Conservation (phyloP, 2,888 invertebrate genomes). For the Crossocerus cetratus region DNA sequence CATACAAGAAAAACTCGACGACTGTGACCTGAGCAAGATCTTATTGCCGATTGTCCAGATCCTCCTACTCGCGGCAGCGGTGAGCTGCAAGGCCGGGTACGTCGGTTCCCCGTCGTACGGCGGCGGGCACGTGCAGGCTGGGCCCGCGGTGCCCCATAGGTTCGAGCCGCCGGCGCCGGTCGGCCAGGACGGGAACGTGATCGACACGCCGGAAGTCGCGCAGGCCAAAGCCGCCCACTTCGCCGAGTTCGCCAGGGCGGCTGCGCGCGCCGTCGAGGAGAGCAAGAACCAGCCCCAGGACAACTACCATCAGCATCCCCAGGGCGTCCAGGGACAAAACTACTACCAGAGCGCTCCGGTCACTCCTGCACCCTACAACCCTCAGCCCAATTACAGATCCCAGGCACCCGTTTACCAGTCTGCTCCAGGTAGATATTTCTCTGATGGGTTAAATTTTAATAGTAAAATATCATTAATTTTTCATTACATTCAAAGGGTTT, state of each 20-base stretch:
- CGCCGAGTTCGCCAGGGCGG: constrained; percentile 73
- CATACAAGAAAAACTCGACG: too few relatives aligned
- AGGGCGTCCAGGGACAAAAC: constrained; percentile 22
- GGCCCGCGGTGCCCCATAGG: constrained; percentile 41
- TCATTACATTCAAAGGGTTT: too few relatives aligned
- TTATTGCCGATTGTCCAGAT: constrained; percentile 53
- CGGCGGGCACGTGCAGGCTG: constrained; percentile 36
- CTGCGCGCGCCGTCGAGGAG: constrained; percentile 70
- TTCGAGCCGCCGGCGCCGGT: constrained; percentile 72
- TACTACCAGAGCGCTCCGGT: constrained; percentile 39
- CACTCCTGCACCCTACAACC: constrained; percentile 29
- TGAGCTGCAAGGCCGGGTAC: constrained; percentile 65
- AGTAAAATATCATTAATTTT: too few relatives aligned
- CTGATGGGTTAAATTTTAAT: too few relatives aligned
- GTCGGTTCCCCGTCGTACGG: constrained; percentile 54
- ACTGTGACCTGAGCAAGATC: too few relatives aligned
- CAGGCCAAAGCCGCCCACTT: constrained; percentile 75
- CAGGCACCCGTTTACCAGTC: constrained; percentile 52
- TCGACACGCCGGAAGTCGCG: constrained; percentile 76
- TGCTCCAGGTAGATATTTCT: constrained; percentile 26
- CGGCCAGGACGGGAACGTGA: constrained; percentile 74
- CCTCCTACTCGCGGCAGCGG: constrained; percentile 58
- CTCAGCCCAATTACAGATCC: constrained; percentile 40
- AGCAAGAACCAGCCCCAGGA: constrained; percentile 49
- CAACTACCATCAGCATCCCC: constrained; percentile 35